These are phyloP conservation scores for Patella depressa DNA, from an alignment of 2,888 invertebrate species.

Conservation along the genomic window DNA sequence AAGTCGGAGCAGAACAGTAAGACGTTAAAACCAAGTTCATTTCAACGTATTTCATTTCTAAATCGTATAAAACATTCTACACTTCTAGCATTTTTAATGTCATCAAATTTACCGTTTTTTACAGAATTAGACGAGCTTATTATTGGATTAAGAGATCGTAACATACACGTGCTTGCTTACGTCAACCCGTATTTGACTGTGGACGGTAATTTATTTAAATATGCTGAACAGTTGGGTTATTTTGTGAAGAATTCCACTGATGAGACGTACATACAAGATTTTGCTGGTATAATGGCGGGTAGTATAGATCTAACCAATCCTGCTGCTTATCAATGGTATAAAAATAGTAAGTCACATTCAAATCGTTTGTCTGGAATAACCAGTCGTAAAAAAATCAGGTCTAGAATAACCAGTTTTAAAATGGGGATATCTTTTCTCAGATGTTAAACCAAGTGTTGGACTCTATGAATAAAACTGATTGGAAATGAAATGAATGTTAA, in stretches of 20 bases:
- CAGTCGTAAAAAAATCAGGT: too few species aligned
- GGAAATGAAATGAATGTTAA: too few species aligned
- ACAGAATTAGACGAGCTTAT: conserved; percentile 53
- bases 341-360: conserved; percentile 35
- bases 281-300: conserved; percentile 59
- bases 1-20: too few species aligned
- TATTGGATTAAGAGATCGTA: conserved; percentile 38
- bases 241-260: conserved; percentile 53
- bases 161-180: conserved; percentile 58
- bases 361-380: too few species aligned
- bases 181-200: conserved; percentile 61
- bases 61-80: too few species aligned
- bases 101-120: conserved; percentile 10
- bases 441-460: too few species aligned
- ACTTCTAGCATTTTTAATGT: too few species aligned
- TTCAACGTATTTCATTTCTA: too few species aligned
- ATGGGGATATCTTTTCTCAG: too few species aligned
- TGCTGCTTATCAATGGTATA: conserved; percentile 60
- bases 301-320: conserved; percentile 64
- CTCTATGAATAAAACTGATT: too few species aligned
- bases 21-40: too few species aligned
- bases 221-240: conserved; percentile 46
- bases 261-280: conserved; percentile 50
- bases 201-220: conserved; percentile 53
- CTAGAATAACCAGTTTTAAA: too few species aligned